These are phyloP conservation scores for Muntiacus muntjak DNA, from an alignment of 2,113 vertebrate species.

Conservation along the genomic window DNA sequence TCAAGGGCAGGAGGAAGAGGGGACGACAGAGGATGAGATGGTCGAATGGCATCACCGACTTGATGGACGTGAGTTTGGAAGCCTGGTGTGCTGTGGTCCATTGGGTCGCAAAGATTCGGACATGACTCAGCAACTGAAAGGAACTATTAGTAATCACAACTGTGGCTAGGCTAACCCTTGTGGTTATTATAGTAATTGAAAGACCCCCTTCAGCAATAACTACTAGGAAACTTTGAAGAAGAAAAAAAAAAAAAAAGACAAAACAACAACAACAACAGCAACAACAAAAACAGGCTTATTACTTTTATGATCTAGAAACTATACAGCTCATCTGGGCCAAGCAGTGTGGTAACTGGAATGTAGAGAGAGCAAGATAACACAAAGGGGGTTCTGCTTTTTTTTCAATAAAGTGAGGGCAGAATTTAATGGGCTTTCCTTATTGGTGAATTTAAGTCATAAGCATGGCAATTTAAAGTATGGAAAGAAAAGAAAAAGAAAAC, in stretches of 20 bases:
- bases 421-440: not conserved
- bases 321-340: not conserved
- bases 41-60: not conserved
- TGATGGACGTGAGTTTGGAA: not conserved
- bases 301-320: not conserved
- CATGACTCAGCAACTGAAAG: fast-evolving
- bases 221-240: not conserved
- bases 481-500: not conserved
- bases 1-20: not conserved
- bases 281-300: not conserved
- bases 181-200: not conserved
- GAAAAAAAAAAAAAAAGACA: too few relatives aligned
- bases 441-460: not conserved
- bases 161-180: not conserved
- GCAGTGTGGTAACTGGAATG: not conserved
- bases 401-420: not conserved
- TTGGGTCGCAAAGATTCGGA: not conserved
- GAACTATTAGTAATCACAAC: not conserved
- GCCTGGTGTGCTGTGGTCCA: not conserved
- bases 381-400: not conserved
- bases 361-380: not conserved
- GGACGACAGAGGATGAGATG: fast-evolving
- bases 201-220: not conserved
- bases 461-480: not conserved
- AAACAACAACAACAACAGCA: too few relatives aligned